These are phyloP conservation scores for Harpalus rubripes DNA, from an alignment of 2,888 invertebrate species.

Conservation along the genomic window DNA sequence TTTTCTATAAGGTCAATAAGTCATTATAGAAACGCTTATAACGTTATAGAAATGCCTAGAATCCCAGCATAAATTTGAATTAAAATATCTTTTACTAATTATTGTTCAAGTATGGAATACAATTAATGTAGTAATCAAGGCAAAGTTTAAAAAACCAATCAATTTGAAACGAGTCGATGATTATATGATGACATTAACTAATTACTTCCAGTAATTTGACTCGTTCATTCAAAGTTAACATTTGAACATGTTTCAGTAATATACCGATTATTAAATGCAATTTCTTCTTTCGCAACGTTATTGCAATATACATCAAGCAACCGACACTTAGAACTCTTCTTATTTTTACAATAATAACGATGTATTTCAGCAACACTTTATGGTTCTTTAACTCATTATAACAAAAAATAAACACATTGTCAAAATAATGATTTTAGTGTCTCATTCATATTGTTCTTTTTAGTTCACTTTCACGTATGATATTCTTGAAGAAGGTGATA, in stretches of 20 bases:
- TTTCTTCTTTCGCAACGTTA: slow-evolving; percentile 15
- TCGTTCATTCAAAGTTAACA: background rate
- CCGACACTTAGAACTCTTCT: no score
- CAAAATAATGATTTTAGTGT: slow-evolving; percentile 13
- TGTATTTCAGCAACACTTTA: slow-evolving; percentile 24
- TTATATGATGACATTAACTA: background rate
- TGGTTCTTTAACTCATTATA: slow-evolving; percentile 7
- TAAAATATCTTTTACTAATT: background rate
- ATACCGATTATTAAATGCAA: slow-evolving; percentile 21
- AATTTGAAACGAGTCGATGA: no score
- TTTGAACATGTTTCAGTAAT: background rate
- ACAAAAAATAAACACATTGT: background rate
- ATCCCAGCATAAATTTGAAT: no score
- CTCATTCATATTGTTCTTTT: slow-evolving; percentile 1
- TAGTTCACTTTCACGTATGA: background rate
- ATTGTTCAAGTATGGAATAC: background rate
- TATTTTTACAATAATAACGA: slow-evolving; percentile 17
- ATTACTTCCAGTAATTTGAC: background rate
- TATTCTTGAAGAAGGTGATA: background rate
- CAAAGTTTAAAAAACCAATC: background rate
- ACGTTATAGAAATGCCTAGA: no score
- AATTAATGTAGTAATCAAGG: background rate
- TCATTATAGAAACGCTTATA: no score
- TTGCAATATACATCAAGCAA: background rate
- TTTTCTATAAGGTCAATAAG: no score